Evolutionary conservation across 1,140 invertebrate species (phyloP).

Genomic region (Galleria mellonella): DNA sequence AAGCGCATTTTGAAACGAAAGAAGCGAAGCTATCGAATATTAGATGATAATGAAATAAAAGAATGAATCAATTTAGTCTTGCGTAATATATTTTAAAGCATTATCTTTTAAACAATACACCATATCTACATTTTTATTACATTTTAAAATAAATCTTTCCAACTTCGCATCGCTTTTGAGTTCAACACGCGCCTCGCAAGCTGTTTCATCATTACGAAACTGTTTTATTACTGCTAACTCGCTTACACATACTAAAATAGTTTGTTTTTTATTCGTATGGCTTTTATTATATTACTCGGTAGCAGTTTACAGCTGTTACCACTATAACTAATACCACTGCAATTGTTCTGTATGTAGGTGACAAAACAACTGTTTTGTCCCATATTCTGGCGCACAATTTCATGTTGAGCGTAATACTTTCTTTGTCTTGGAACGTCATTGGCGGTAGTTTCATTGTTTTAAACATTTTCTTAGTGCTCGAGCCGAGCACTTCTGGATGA

Average conservation of each 20-base stretch:
- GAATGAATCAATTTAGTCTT: no score
- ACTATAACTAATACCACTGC: slow-evolving; percentile 17
- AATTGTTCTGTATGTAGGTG: slow-evolving; percentile 16
- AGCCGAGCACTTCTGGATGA: no score
- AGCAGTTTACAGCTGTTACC: slow-evolving; percentile 10
- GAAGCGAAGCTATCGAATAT: no score
- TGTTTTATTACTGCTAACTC: slow-evolving; percentile 2
- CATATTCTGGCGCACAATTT: slow-evolving; percentile 24
- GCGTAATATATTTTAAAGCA: no score
- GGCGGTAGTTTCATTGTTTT: background rate
- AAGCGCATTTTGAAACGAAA: no score
- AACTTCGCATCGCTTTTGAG: slow-evolving; percentile 4
- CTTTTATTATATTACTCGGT: slow-evolving; percentile 1
- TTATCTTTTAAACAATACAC: no score
- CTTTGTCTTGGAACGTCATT: slow-evolving; percentile 13
- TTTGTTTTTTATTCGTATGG: no score
- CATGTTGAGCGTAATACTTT: slow-evolving; percentile 17
- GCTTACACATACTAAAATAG: background rate
- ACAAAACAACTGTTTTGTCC: slow-evolving; percentile 23
- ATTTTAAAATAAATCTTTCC: slow-evolving; percentile 6
- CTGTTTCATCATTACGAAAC: slow-evolving; percentile 5
- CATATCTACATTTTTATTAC: no score
- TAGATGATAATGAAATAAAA: no score
- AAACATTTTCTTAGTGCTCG: no score
- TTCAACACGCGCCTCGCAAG: slow-evolving; percentile 2